Evolutionary conservation across 2,113 vertebrate species (phyloP).

Genomic region (Azemiops feae): DNA sequence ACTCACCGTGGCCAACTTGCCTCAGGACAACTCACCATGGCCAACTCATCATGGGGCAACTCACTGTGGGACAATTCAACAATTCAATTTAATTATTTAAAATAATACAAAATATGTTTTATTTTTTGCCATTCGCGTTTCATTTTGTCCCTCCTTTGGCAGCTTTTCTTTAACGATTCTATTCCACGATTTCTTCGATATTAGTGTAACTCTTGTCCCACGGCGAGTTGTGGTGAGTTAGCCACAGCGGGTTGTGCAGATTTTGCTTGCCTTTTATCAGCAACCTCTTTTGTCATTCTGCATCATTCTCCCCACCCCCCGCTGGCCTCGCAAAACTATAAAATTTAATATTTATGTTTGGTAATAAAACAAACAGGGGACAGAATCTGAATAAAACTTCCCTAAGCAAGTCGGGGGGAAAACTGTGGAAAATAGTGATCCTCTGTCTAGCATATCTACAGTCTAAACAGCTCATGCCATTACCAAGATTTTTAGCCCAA

Average conservation of each 20-base stretch:
- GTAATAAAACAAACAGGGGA: background rate
- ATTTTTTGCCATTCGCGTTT: background rate
- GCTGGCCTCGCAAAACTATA: background rate
- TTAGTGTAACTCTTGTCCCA: no score
- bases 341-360: background rate
- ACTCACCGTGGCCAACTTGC: background rate
- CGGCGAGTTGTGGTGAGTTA: no score
- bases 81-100: background rate
- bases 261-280: background rate
- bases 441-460: background rate
- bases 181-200: no score
- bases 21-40: background rate
- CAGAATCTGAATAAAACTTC: background rate
- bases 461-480: background rate
- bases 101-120: background rate
- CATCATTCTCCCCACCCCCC: background rate
- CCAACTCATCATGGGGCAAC: background rate
- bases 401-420: background rate
- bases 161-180: background rate
- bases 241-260: fast-evolving
- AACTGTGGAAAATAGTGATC: background rate
- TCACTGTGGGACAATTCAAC: background rate
- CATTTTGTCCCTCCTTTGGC: background rate
- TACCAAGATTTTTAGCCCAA: background rate
- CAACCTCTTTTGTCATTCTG: fast-evolving